phyloP scores from a whole-genome alignment of 2,888 invertebrate genomes.

The Drosophila kuntzei region DNA sequence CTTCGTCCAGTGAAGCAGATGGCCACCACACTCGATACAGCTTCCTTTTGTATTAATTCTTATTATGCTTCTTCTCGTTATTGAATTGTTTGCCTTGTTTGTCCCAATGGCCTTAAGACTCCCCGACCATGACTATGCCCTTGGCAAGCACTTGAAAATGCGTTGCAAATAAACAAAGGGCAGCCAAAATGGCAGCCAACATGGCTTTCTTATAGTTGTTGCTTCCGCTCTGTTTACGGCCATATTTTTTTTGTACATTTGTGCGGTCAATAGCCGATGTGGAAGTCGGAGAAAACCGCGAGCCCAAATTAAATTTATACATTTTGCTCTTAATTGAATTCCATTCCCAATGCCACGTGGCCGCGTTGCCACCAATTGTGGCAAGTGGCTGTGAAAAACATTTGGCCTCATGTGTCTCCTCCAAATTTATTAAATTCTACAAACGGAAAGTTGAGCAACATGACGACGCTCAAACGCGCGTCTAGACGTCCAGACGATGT shows the following conservation, averaged over 20 bases:
- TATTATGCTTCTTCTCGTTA: slow-evolving; percentile 68
- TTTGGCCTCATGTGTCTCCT: slow-evolving; percentile 34
- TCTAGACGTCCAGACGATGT: slow-evolving; percentile 66
- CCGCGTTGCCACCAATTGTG: slow-evolving; percentile 40
- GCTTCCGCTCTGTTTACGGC: slow-evolving; percentile 56
- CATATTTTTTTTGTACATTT: slow-evolving; percentile 31
- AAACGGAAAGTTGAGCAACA: slow-evolving; percentile 37
- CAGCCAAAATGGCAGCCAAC: slow-evolving; percentile 32
- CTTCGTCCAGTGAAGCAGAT: slow-evolving; percentile 32
- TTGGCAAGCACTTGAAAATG: slow-evolving; percentile 45
- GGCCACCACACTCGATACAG: slow-evolving; percentile 27
- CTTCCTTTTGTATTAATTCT: slow-evolving; percentile 73
- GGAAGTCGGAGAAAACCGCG: slow-evolving; percentile 31
- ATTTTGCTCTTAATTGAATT: slow-evolving; percentile 71
- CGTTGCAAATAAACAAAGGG: slow-evolving; percentile 70
- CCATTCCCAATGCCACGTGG: slow-evolving; percentile 42
- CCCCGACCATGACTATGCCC: slow-evolving; percentile 1
- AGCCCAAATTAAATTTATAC: slow-evolving; percentile 47
- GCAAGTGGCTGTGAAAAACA: slow-evolving; percentile 22
- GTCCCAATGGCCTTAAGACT: slow-evolving; percentile 12
- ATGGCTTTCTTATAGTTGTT: slow-evolving; percentile 25
- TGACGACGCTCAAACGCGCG: slow-evolving; percentile 33
- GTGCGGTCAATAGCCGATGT: slow-evolving; percentile 37
- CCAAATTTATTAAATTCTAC: slow-evolving; percentile 60
- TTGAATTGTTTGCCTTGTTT: slow-evolving; percentile 49